Evolutionary conservation across 2,113 vertebrate species (phyloP).

Genomic region (Sterrhoptilus dennistouni): DNA sequence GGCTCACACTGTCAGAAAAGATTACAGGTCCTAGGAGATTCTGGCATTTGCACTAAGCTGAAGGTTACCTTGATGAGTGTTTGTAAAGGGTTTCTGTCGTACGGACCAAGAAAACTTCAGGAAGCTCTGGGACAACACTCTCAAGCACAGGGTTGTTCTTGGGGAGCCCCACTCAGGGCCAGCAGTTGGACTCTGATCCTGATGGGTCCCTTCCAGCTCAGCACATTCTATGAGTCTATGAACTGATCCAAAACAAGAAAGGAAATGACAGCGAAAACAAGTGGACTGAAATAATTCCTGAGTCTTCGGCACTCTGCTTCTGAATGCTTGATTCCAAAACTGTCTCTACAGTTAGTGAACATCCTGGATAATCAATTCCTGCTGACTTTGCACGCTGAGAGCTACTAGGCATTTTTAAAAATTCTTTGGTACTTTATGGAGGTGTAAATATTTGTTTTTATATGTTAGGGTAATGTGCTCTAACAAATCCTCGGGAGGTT

Average conservation of each 20-base stretch:
- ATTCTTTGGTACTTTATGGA: slow-evolving; percentile 74
- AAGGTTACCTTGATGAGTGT: slow-evolving; percentile 58
- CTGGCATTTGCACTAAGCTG: slow-evolving; percentile 75
- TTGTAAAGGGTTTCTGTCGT: slow-evolving; percentile 56
- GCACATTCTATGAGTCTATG: not conserved
- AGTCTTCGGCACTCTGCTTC: slow-evolving; percentile 70
- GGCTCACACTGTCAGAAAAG: slow-evolving; percentile 98
- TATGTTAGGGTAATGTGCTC: slow-evolving; percentile 64
- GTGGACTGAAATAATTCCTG: slow-evolving; percentile 29
- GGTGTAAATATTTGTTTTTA: slow-evolving; percentile 77
- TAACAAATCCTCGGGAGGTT: slow-evolving; percentile 24
- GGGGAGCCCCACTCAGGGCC: not conserved
- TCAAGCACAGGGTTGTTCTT: not conserved
- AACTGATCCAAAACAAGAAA: slow-evolving; percentile 4
- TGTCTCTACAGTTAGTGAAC: slow-evolving; percentile 48
- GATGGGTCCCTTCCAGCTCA: not conserved
- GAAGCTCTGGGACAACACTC: not conserved
- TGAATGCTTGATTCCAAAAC: slow-evolving; percentile 69
- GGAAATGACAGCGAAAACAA: not conserved
- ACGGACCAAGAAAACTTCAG: slow-evolving; percentile 3
- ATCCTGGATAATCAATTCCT: slow-evolving; percentile 76
- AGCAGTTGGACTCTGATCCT: not conserved
- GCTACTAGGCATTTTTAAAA: slow-evolving; percentile 69
- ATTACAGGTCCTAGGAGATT: slow-evolving; percentile 87
- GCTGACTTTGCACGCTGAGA: slow-evolving; percentile 81